Conservation (phyloP, 2,888 invertebrate genomes). For the Pristionchus japonicus region DNA sequence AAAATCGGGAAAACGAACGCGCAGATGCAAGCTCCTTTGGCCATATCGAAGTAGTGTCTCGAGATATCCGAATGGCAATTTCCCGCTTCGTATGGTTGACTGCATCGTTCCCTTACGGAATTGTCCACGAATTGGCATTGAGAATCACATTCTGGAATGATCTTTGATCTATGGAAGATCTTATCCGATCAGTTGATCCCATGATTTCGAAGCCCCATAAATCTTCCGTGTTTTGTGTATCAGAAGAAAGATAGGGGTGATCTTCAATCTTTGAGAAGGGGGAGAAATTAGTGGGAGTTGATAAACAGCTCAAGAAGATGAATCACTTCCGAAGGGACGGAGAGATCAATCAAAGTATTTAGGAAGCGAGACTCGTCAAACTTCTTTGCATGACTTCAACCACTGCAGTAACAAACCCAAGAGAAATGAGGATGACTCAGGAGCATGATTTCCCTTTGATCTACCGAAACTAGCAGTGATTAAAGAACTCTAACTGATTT, state of each 20-base stretch:
- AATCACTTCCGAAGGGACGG: conserved; percentile 25
- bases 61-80: conserved; percentile 64
- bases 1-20: conserved; percentile 47
- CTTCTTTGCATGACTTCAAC: conserved; percentile 19
- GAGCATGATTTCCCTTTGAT: not conserved
- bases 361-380: not conserved
- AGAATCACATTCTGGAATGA: conserved; percentile 61
- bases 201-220: not conserved
- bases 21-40: conserved; percentile 64
- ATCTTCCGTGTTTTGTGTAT: not conserved
- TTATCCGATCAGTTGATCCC: not conserved
- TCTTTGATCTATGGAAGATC: not conserved
- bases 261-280: not conserved
- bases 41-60: conserved; percentile 65
- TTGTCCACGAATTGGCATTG: conserved; percentile 58
- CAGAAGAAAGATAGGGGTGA: not conserved
- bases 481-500: too few relatives aligned
- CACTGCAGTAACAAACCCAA: not conserved
- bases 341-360: not conserved
- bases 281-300: conserved; percentile 14
- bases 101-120: conserved; percentile 59
- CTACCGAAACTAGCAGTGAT: not conserved
- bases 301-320: conserved; percentile 9
- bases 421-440: not conserved
- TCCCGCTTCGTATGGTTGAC: conserved; percentile 65